Conservation (phyloP, 2,888 invertebrate genomes). For the Sacculina carcini region DNA sequence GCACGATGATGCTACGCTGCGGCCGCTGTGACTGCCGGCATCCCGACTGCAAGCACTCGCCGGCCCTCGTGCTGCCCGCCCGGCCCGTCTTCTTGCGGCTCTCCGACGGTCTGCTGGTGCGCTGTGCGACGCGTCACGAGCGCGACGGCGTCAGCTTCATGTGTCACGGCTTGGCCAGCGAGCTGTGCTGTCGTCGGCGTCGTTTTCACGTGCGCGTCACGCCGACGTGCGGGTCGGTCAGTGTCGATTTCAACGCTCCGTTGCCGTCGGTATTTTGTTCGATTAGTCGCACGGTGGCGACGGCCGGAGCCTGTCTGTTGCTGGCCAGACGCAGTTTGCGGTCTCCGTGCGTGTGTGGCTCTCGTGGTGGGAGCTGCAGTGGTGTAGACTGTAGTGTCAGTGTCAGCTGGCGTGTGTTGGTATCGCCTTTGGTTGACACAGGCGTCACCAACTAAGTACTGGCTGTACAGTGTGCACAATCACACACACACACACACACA, state of each 20-base stretch:
- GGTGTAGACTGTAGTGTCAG: too few species aligned
- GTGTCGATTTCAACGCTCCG: background rate
- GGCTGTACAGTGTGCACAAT: background rate
- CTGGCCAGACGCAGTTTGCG: background rate
- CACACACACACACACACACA: slow-evolving; percentile 3
- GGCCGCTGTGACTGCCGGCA: background rate
- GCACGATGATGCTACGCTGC: background rate
- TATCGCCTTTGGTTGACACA: too few species aligned
- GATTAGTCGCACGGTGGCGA: background rate
- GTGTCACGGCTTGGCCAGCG: background rate
- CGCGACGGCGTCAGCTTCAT: background rate
- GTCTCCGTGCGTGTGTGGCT: background rate
- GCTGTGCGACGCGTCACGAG: background rate
- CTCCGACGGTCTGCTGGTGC: background rate
- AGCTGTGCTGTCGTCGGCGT: background rate
- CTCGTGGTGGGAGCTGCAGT: too few species aligned
- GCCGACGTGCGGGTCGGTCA: background rate
- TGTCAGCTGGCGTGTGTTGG: too few species aligned
- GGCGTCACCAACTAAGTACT: too few species aligned
- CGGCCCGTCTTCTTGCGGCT: too few species aligned
- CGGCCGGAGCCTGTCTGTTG: background rate
- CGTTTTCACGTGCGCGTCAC: background rate
- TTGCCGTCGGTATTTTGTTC: background rate
- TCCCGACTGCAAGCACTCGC: background rate
- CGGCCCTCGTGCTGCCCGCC: too few species aligned